phyloP scores from a whole-genome alignment of 2,888 invertebrate species.

The Habrosyne pyritoides region DNA sequence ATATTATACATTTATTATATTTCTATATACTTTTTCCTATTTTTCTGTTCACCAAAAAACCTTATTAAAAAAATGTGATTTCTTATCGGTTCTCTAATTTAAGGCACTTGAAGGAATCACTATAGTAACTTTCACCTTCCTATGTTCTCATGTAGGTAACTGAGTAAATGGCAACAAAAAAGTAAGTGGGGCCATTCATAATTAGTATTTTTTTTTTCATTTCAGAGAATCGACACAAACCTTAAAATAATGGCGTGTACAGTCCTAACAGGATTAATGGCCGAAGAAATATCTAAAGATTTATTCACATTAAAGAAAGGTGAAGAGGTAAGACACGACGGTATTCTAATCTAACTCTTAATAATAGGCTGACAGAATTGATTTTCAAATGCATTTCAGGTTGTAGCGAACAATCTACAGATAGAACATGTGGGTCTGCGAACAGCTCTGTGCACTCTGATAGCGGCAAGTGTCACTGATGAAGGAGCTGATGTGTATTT shows the following conservation, averaged over 20 bases:
- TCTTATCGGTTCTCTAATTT: no score
- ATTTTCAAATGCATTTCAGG: slow-evolving; percentile 35
- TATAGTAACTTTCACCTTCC: no score
- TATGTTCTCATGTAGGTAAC: no score
- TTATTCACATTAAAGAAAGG: slow-evolving; percentile 63
- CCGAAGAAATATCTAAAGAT: slow-evolving; percentile 54
- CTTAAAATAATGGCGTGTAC: slow-evolving; percentile 70
- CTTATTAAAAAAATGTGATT: no score
- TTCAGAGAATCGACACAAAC: slow-evolving; percentile 62
- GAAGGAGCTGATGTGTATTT: slow-evolving; percentile 69
- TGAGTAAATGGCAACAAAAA: no score
- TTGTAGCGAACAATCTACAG: slow-evolving; percentile 51
- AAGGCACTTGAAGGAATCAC: no score
- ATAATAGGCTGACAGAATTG: no score
- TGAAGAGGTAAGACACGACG: slow-evolving; percentile 58
- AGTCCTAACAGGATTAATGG: slow-evolving; percentile 66
- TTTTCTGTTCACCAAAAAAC: no score
- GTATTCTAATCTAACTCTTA: no score
- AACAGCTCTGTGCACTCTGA: slow-evolving; percentile 64
- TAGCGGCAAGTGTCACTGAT: slow-evolving; percentile 61
- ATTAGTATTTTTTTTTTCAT: slow-evolving; percentile 8
- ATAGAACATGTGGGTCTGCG: slow-evolving; percentile 69
- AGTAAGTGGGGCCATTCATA: no score
- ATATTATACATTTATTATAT: no score
- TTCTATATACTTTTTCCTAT: no score